A percentile compares a stretch with the other conserved stretches of the same genome.
These are phyloP conservation scores for Mycalesis mineus DNA, from an alignment of 2,888 invertebrate species.

Conservation along the genomic window DNA sequence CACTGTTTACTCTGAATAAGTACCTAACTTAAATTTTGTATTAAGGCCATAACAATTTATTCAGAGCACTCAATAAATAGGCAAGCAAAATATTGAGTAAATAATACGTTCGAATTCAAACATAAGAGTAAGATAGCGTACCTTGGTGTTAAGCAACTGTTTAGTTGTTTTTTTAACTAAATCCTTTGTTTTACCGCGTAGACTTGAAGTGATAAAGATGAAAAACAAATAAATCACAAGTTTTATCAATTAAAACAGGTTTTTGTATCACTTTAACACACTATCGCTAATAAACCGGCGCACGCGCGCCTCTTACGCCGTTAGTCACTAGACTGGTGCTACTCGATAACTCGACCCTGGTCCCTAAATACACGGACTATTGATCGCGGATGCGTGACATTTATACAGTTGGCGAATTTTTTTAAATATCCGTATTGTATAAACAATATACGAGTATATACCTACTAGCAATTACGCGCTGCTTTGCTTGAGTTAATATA, in stretches of 20 bases:
- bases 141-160: background rate
- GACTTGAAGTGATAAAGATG: background rate
- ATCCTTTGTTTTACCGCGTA: background rate
- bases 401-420: too few species aligned
- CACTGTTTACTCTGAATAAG: too few species aligned
- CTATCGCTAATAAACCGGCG: background rate
- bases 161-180: background rate
- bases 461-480: too few species aligned
- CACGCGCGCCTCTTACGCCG: background rate
- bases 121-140: background rate
- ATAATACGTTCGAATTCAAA: too few species aligned
- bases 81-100: too few species aligned
- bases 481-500: too few species aligned
- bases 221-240: conserved; percentile 3
- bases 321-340: background rate
- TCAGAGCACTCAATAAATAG: too few species aligned
- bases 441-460: too few species aligned
- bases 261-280: background rate
- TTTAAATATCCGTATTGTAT: too few species aligned
- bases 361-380: background rate
- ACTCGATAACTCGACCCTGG: background rate
- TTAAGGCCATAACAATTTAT: background rate
- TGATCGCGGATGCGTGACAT: background rate
- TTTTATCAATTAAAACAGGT: conserved; percentile 8
- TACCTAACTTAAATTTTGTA: background rate